Evolutionary conservation across 1,140 invertebrate species (phyloP).

Genomic region (Tetramorium alpestre): DNA sequence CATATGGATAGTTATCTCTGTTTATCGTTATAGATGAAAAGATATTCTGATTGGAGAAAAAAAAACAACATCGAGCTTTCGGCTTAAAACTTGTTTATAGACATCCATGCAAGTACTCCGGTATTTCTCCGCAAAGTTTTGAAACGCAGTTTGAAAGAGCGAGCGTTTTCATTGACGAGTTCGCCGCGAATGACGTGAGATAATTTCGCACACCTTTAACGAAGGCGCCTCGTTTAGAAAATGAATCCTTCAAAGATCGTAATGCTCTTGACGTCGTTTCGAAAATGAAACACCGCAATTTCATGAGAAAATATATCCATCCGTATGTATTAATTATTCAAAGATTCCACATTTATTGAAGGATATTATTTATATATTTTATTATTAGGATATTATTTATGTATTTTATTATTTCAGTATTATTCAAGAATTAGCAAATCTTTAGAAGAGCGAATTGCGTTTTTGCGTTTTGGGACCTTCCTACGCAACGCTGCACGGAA

Average conservation of each 20-base stretch:
- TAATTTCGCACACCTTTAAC: conserved; percentile 10
- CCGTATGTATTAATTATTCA: background rate
- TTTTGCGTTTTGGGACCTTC: background rate
- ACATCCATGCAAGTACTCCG: background rate
- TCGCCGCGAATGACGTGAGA: conserved; percentile 12
- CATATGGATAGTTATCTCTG: background rate
- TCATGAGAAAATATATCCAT: background rate
- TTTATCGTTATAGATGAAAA: conserved; percentile 20
- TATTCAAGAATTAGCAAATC: background rate
- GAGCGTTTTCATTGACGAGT: background rate
- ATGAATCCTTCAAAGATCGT: conserved; percentile 2
- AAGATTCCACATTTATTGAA: background rate
- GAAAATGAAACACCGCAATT: conserved; percentile 44
- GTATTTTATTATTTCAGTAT: no score
- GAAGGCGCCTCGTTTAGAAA: conserved; percentile 3
- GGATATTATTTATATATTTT: background rate
- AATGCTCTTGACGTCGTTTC: conserved; percentile 37
- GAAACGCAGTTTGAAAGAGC: background rate
- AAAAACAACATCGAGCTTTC: conserved; percentile 3
- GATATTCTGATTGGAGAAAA: background rate
- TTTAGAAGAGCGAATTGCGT: background rate
- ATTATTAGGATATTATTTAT: no score
- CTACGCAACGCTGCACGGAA: conserved; percentile 8
- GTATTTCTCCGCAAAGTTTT: background rate
- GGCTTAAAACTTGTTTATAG: background rate